Evolutionary conservation across 2,797 vertebrate species (phyloP), one percentile per base, ranked within the genome.

Genomic region (Eulemur albifrons): DNA sequence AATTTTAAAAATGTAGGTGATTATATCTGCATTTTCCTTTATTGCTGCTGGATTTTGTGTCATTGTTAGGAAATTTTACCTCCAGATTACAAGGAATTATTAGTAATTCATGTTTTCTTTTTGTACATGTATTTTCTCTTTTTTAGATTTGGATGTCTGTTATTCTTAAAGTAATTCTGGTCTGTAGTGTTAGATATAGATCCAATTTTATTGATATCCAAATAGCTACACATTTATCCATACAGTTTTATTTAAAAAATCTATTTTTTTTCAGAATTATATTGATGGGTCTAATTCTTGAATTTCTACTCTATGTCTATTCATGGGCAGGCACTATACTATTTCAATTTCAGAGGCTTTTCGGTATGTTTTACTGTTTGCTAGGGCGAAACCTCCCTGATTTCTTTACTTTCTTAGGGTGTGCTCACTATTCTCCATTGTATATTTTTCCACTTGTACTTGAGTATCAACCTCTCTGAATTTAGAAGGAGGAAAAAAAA

Each of bases 231-330:
- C 14, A 70, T n/a, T 67, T 96, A 13, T 65, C 18, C 21, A 81
- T 4, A 59, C 14, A 38, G n/a, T 67, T 91, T 88, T 61, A 30
- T 70, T 77, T 88, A 63, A 45, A 80, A 87, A 25, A 23, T 48
- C 13, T 35, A 59, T 91, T 91, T 83, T 90, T 90, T 83, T 87
- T 4, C 18, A 32, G 50, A 82, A 82, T 70, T 75, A n/a, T 77
- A 40, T 27, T 61, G 35, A 38, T 70, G 35, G 21, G 15, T 48
- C 48, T 87, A 59, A 63, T 82, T 82, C 43, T 91, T 45, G 23
- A 75, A 52, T 76, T 48, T 81, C n/a, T 75, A 67, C 32, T n/a
- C 15, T 67, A 27, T 89, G 17, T 50, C 7, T 79, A 43, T 35
- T 80, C 69, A 23, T 67, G 40, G 40, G 7, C 27, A 2, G 40